Conservation (phyloP, 2,797 vertebrate species). For the Melanotaenia nigrans region DNA sequence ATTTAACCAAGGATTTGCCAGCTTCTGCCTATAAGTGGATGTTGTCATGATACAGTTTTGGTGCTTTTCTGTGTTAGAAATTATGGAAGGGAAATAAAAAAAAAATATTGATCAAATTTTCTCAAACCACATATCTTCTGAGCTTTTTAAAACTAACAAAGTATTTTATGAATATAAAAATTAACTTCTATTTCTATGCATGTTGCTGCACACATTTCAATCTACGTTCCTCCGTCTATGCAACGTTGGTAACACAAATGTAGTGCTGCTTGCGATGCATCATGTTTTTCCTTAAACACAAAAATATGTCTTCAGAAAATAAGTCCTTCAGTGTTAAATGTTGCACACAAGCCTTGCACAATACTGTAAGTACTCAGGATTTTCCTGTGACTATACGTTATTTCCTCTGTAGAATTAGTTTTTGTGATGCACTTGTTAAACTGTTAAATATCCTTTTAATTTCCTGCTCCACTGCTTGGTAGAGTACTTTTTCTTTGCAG, state of each 20-base stretch:
- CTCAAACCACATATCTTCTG: not conserved
- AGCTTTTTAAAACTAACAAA: not conserved
- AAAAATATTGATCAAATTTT: no score
- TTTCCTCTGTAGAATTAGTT: not conserved
- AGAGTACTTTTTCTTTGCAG: no score
- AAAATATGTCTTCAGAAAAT: not conserved
- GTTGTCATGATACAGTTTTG: conserved; percentile 3
- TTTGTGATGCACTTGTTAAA: not conserved
- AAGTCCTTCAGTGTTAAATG: not conserved
- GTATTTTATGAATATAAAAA: not conserved
- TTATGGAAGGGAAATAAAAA: not conserved
- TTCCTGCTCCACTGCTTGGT: not conserved
- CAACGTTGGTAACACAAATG: not conserved
- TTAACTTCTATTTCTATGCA: no score
- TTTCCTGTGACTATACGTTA: not conserved
- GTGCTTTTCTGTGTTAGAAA: conserved; percentile 7
- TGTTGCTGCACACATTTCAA: not conserved
- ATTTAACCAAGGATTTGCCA: conserved; percentile 18
- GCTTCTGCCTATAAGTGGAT: conserved; percentile 1
- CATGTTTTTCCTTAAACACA: not conserved
- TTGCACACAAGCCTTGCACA: not conserved
- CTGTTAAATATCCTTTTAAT: not conserved
- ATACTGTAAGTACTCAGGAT: not conserved
- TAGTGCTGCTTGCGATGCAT: not conserved
- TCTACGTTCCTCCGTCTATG: not conserved